Evolutionary conservation across 2,113 vertebrate species (phyloP), one percentile per base, ranked within the genome.

Genomic region (Paralichthys olivaceus): DNA sequence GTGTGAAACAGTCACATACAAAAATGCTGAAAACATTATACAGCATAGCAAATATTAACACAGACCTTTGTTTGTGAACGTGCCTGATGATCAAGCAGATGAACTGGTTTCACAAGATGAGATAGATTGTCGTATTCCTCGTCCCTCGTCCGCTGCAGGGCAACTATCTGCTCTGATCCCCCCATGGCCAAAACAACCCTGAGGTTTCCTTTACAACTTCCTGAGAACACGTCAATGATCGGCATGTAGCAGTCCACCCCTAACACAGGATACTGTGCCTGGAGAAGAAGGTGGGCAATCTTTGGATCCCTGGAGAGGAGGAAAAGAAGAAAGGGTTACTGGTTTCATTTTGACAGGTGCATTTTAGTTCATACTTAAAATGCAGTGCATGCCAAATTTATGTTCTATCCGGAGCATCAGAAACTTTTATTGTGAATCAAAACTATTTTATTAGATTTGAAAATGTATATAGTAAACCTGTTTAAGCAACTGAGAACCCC

Each of bases 101-200:
- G 96, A 13, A 87, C 63, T 43, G 96, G 96, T 55, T 94, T 92
- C 3, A 84, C 83, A 2, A 65, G 22, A 53, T 87, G 49, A 0
- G 91, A 67, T 13, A 85, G 79, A 0, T 56, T 66, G 15, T 7
- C 20, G 53, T 87, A 92, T 28, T 95, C 95, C n/a, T 94, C 95
- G 26, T 86, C 92, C 75, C 94, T 96, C 0, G 95, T 87, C 43
- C 93, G 95, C 55, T 98, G 97, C 13, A 99, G 85, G 2, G 96
- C 89, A 59, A 86, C 69, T 3, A 99, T 94, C 70, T 99, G 98
- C 40, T 95, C 92, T 0, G 95, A 95, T 11, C 86, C 95, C 0
- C 98, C 98, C 95, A 99, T 96, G 0, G 97, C 97, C 85, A 99
- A 82, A 71, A 96, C 43, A 17, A 98, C 97, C 64, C 94, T 91